Conservation (phyloP, 1,140 invertebrate genomes). For the Paralvinella palmiformis region DNA sequence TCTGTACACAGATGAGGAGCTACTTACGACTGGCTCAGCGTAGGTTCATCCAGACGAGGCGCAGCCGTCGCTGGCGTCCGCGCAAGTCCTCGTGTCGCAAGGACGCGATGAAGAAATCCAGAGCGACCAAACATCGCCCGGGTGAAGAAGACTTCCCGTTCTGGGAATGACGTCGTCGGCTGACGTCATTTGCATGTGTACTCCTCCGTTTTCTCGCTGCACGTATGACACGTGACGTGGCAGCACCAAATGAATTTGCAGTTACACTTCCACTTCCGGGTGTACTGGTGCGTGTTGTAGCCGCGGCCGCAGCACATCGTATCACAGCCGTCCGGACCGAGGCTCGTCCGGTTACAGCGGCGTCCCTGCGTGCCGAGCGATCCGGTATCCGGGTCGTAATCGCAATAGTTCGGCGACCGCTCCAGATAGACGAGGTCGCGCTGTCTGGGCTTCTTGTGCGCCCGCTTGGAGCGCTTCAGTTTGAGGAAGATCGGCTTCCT, state of each 20-base stretch:
- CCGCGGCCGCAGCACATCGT: slow-evolving; percentile 56
- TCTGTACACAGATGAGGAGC: too few relatives aligned
- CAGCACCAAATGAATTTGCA: slow-evolving; percentile 56
- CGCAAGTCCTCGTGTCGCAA: too few relatives aligned
- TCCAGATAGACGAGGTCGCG: slow-evolving; percentile 84
- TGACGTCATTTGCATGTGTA: slow-evolving; percentile 51
- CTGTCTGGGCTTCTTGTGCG: slow-evolving; percentile 38
- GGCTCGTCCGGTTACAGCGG: slow-evolving; percentile 50
- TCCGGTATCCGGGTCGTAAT: slow-evolving; percentile 60
- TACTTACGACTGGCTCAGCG: too few relatives aligned
- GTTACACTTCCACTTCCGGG: slow-evolving; percentile 49
- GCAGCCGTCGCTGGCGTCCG: too few relatives aligned
- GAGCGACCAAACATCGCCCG: too few relatives aligned
- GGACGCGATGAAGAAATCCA: too few relatives aligned
- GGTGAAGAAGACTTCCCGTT: too few relatives aligned
- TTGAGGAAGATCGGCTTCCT: slow-evolving; percentile 24
- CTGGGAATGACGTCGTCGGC: too few relatives aligned
- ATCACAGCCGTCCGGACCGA: slow-evolving; percentile 51
- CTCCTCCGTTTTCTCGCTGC: slow-evolving; percentile 47
- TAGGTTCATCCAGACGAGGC: too few relatives aligned
- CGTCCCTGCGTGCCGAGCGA: slow-evolving; percentile 49
- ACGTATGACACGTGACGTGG: slow-evolving; percentile 51
- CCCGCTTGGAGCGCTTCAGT: slow-evolving; percentile 62
- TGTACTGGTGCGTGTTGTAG: slow-evolving; percentile 52
- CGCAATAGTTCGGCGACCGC: slow-evolving; percentile 89